A percentile compares a stretch with the other conserved stretches of the same genome.
Conservation (phyloP, 2,888 invertebrate species). For the Melipona beecheii region DNA sequence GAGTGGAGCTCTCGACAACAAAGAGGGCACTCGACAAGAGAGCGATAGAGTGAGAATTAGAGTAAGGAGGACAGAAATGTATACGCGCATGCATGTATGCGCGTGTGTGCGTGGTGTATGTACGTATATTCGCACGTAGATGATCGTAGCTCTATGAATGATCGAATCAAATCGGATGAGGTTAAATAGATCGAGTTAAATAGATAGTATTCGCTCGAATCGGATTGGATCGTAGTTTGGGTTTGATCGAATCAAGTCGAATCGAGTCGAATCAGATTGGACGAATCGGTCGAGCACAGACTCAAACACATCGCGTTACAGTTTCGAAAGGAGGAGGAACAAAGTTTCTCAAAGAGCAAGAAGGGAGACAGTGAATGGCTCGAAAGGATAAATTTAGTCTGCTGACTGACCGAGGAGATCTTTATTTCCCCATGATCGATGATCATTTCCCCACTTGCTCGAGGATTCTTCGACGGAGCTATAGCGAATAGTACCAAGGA, state of each 20-base stretch:
- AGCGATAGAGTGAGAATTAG: slow-evolving; percentile 8
- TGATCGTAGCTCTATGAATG: background rate
- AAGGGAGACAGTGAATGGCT: slow-evolving; percentile 9
- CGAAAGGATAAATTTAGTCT: slow-evolving; percentile 2
- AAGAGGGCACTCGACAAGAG: slow-evolving; percentile 48
- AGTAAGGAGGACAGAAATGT: background rate
- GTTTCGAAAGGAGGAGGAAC: background rate
- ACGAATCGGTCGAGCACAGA: background rate
- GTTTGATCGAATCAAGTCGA: background rate
- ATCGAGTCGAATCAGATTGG: background rate
- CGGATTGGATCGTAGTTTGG: background rate
- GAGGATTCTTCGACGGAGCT: slow-evolving; percentile 16
- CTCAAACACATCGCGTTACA: background rate
- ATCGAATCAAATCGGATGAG: slow-evolving; percentile 13
- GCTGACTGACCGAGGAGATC: slow-evolving; percentile 9
- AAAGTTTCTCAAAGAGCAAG: background rate
- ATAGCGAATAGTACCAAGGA: slow-evolving; percentile 45
- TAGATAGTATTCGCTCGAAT: background rate
- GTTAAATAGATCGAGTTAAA: background rate
- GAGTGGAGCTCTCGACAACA: slow-evolving; percentile 50
- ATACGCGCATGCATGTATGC: background rate
- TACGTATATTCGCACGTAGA: background rate
- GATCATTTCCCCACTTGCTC: no score
- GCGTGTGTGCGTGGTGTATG: slow-evolving; percentile 9
- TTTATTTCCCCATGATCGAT: slow-evolving; percentile 14